Conservation (phyloP, 2,888 invertebrate species). For the Erpobdella octoculata region DNA sequence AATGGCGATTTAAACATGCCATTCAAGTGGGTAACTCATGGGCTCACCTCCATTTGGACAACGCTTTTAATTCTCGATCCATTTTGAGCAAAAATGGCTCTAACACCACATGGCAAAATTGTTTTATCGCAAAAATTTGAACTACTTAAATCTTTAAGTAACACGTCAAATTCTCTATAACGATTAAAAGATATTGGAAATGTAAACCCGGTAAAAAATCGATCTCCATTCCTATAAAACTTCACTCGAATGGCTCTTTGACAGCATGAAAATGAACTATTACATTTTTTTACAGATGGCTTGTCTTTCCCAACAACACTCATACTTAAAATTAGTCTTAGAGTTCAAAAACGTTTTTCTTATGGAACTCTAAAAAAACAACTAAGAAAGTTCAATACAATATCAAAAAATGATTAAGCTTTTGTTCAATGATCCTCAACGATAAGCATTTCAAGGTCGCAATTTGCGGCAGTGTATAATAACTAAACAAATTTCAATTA, state of each 20-base stretch:
- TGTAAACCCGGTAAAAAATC: slow-evolving; percentile 66
- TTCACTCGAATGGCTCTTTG: slow-evolving; percentile 23
- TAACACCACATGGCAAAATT: slow-evolving; percentile 82
- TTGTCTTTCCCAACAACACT: neutral
- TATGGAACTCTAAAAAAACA: too few species aligned
- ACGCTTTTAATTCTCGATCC: slow-evolving; percentile 60
- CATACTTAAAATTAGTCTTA: neutral
- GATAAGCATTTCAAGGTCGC: too few species aligned
- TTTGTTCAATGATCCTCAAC: too few species aligned
- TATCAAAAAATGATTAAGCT: too few species aligned
- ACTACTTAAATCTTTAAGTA: slow-evolving; percentile 22
- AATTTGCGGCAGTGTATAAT: too few species aligned
- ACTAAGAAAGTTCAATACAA: too few species aligned
- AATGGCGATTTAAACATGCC: too few species aligned
- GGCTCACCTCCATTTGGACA: slow-evolving; percentile 25
- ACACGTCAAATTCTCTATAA: slow-evolving; percentile 20
- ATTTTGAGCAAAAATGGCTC: slow-evolving; percentile 80
- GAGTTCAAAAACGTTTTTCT: neutral
- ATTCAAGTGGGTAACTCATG: too few species aligned
- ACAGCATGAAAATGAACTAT: slow-evolving; percentile 15
- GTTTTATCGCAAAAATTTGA: slow-evolving; percentile 69
- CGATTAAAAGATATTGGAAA: slow-evolving; percentile 16
- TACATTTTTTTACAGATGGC: slow-evolving; percentile 3
- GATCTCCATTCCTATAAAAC: slow-evolving; percentile 88
- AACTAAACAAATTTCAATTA: too few species aligned